Conservation (phyloP, 2,888 invertebrate genomes). For the Tenthredo mesomela region DNA sequence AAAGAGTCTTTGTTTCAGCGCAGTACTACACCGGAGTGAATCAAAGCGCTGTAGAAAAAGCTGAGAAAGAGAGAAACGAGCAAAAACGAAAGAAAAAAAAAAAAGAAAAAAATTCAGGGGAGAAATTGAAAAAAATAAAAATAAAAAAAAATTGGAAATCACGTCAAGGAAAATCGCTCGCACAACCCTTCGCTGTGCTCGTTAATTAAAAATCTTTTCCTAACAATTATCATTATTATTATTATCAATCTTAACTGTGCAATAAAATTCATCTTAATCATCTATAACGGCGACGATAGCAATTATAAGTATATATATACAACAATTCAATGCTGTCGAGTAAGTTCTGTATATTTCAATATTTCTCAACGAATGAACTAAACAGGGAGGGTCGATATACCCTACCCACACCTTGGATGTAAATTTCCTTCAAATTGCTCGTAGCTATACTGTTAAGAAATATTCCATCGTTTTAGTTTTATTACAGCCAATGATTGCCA, state of each 20-base stretch:
- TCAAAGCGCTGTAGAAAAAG: slow-evolving; percentile 1
- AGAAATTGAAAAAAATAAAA: background rate
- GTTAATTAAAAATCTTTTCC: slow-evolving; percentile 11
- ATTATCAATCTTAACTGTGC: background rate
- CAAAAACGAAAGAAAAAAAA: background rate
- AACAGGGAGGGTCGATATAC: background rate
- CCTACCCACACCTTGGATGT: background rate
- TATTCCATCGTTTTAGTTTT: too few species aligned
- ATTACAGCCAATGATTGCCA: too few species aligned
- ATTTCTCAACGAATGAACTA: background rate
- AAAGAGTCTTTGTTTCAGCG: slow-evolving; percentile 34
- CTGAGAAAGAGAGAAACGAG: background rate
- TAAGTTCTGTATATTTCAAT: background rate
- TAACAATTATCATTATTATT: background rate
- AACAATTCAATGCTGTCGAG: background rate
- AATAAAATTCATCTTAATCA: background rate
- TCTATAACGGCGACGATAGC: background rate
- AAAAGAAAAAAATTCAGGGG: background rate
- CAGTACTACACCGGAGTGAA: background rate
- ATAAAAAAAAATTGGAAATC: background rate
- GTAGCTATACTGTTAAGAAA: too few species aligned
- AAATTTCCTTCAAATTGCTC: background rate
- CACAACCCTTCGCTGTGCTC: background rate
- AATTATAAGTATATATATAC: background rate
- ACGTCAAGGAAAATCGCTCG: background rate